phyloP scores from a whole-genome alignment of 2,113 vertebrate species.

The Crypturellus undulatus region DNA sequence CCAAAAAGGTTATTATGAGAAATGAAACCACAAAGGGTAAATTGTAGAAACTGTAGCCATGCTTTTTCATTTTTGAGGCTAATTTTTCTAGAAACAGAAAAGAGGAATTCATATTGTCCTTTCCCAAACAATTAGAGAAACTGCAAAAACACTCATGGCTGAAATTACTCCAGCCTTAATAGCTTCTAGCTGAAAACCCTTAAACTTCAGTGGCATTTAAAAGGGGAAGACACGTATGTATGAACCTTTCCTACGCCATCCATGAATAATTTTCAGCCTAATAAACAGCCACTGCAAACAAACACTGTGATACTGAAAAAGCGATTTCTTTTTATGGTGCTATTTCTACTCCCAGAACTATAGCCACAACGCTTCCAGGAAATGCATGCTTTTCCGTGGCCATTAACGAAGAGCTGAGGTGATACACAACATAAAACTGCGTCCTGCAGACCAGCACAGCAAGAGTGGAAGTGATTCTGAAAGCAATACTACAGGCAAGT shows the following conservation, averaged over 20 bases:
- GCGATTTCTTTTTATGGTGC: background rate
- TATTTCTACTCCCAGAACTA: background rate
- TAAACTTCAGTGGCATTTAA: background rate
- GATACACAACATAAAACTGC: fast-evolving
- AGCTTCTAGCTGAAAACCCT: background rate
- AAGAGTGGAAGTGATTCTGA: background rate
- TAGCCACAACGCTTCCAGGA: background rate
- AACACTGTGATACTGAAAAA: background rate
- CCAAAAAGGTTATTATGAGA: background rate
- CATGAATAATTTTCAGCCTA: background rate
- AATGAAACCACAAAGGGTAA: background rate
- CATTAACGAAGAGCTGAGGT: background rate
- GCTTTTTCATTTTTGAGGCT: background rate
- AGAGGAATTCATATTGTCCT: fast-evolving
- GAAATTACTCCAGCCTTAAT: background rate
- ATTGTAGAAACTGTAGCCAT: background rate
- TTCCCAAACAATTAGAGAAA: background rate
- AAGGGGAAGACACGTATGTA: background rate
- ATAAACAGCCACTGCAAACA: background rate
- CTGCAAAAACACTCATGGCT: background rate
- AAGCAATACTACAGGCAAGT: constrained; percentile 13
- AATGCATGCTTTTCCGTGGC: background rate
- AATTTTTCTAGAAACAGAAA: background rate
- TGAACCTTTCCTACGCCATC: background rate
- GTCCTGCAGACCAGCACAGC: background rate